phyloP scores from a whole-genome alignment of 2,888 invertebrate genomes.

The Euclidia mi region DNA sequence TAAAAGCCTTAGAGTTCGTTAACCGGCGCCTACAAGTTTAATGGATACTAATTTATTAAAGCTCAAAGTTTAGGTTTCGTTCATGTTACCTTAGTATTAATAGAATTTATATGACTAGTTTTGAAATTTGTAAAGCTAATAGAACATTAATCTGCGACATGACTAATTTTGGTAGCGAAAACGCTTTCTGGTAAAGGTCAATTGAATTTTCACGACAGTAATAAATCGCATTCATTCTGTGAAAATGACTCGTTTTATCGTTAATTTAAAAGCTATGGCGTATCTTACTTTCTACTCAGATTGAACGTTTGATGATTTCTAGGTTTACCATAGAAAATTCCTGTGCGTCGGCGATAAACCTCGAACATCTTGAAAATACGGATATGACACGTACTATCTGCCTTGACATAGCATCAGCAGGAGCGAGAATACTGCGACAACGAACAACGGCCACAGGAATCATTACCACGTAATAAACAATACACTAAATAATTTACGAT shows the following conservation, averaged over 20 bases:
- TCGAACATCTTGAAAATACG: too few species aligned
- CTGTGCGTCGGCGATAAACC: too few species aligned
- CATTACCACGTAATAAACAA: constrained; percentile 73
- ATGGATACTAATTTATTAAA: constrained; percentile 36
- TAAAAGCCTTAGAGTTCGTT: constrained; percentile 60
- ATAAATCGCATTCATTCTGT: constrained; percentile 20
- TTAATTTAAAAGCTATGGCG: constrained; percentile 16
- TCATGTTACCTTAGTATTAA: constrained; percentile 55
- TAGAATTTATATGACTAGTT: constrained; percentile 61
- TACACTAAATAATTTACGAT: constrained; percentile 75
- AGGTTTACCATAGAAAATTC: background rate
- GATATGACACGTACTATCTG: background rate
- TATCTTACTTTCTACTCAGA: background rate
- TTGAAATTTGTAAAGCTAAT: too few species aligned
- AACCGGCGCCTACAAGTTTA: constrained; percentile 56
- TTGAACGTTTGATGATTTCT: background rate
- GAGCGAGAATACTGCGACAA: constrained; percentile 55
- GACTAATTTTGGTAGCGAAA: constrained; percentile 28
- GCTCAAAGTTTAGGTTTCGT: constrained; percentile 1
- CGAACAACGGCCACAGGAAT: constrained; percentile 54
- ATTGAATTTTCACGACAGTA: constrained; percentile 18
- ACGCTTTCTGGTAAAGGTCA: constrained; percentile 14
- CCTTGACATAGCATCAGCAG: constrained; percentile 10
- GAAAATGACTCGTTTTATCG: constrained; percentile 13
- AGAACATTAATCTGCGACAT: constrained; percentile 34